Evolutionary conservation across 2,113 vertebrate genomes (phyloP).

Genomic region (Hippoglossus stenolepis): DNA sequence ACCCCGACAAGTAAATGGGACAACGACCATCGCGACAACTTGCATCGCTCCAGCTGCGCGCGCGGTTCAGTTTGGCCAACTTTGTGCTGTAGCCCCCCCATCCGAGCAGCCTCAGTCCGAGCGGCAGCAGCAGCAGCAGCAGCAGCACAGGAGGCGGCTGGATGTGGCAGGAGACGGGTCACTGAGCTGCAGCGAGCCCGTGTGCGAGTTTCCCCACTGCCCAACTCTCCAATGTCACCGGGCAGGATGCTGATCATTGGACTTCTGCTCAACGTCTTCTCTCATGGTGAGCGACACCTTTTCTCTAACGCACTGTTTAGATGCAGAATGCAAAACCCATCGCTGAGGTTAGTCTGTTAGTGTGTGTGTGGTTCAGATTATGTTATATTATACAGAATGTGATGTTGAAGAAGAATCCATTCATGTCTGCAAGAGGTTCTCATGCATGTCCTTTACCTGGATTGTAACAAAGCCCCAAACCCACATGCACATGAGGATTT

Average conservation of each 20-base stretch:
- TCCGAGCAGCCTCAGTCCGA: constrained; percentile 32
- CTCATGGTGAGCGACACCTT: constrained; percentile 55
- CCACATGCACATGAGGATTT: too few species aligned
- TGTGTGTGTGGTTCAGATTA: neutral
- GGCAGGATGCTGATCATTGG: constrained; percentile 78
- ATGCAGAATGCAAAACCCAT: neutral
- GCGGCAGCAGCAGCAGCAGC: constrained; percentile 31
- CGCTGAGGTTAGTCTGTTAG: neutral
- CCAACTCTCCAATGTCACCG: constrained; percentile 61
- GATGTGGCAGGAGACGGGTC: constrained; percentile 72
- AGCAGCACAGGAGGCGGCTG: constrained; percentile 51
- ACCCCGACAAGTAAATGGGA: constrained; percentile 54
- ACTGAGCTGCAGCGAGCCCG: constrained; percentile 65
- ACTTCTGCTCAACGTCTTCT: constrained; percentile 75
- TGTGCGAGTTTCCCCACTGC: constrained; percentile 24
- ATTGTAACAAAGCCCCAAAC: too few species aligned
- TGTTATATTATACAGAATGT: too few species aligned
- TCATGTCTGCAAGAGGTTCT: too few species aligned
- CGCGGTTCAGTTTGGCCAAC: constrained; percentile 68
- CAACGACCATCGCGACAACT: constrained; percentile 58
- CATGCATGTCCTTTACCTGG: too few species aligned
- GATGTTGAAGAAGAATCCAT: neutral
- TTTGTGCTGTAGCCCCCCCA: constrained; percentile 44
- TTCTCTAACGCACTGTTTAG: neutral
- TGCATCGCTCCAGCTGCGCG: constrained; percentile 44